phyloP scores from a whole-genome alignment of 2,797 vertebrate genomes.

The Coregonus suidteri region DNA sequence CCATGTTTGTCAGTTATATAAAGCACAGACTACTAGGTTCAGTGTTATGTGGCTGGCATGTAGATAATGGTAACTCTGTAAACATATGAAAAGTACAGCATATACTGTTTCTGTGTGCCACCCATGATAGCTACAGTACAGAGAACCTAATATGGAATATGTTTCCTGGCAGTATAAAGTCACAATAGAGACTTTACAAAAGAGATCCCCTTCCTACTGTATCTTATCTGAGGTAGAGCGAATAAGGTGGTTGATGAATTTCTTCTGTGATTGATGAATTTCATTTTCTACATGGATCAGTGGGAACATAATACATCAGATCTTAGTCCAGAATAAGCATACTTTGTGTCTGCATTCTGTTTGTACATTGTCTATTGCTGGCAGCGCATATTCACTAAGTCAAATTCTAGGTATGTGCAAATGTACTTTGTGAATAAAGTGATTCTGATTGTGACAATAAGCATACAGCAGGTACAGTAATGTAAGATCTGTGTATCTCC shows the following conservation, averaged over 20 bases:
- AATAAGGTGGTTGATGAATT: background rate
- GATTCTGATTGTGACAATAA: no score
- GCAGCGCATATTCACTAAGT: background rate
- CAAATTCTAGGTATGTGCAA: background rate
- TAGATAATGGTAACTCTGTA: conserved; percentile 30
- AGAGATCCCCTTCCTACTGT: background rate
- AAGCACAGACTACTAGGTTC: background rate
- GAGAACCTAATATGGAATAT: conserved; percentile 15
- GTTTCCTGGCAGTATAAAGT: conserved; percentile 27
- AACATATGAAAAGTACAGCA: conserved; percentile 14
- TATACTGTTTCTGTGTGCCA: conserved; percentile 35
- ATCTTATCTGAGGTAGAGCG: conserved; percentile 11
- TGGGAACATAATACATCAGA: background rate
- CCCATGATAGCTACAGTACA: background rate
- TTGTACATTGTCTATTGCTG: no score
- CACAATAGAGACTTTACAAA: conserved; percentile 18
- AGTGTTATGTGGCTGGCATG: background rate
- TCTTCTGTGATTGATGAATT: conserved; percentile 1
- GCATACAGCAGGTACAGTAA: conserved; percentile 1
- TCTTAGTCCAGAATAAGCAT: background rate
- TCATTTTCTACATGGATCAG: background rate
- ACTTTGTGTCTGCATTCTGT: background rate
- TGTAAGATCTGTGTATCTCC: conserved; percentile 14
- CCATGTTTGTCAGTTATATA: no score
- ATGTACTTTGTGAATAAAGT: background rate